These are phyloP conservation scores for Furcifer pardalis DNA, from an alignment of 2,797 vertebrate species.

Conservation along the genomic window DNA sequence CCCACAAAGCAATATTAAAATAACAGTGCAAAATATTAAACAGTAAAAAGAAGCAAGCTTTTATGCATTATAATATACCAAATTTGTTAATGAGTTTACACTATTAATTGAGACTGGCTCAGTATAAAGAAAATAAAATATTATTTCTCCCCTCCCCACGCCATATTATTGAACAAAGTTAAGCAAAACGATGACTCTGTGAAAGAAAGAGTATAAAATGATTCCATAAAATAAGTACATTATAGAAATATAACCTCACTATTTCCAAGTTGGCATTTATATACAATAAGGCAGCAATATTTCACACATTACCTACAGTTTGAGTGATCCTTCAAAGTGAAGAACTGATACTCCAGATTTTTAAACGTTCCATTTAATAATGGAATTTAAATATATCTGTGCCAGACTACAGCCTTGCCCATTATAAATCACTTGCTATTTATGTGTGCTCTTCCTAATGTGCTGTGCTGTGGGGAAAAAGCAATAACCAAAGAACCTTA, in stretches of 20 bases:
- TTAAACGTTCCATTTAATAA: background rate
- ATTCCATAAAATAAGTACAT: background rate
- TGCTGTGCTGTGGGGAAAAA: constrained; percentile 8
- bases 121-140: constrained; percentile 37
- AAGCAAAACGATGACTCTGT: constrained; percentile 33
- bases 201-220: constrained; percentile 17
- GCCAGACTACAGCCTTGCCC: background rate
- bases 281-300: background rate
- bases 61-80: background rate
- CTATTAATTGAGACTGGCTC: constrained; percentile 38
- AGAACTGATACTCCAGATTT: background rate
- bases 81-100: background rate
- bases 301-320: constrained; percentile 19
- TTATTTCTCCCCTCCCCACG: background rate
- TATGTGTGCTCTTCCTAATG: background rate
- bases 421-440: background rate
- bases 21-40: constrained; percentile 1
- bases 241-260: background rate
- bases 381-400: background rate
- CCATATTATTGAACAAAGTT: constrained; percentile 20
- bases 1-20: constrained; percentile 20
- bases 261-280: constrained; percentile 14
- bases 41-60: constrained; percentile 29
- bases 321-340: background rate
- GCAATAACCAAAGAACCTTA: background rate